Evolutionary conservation across 1,140 invertebrate species (phyloP), one percentile per base, ranked within the genome.

Genomic region (Epicauta chinensis): DNA sequence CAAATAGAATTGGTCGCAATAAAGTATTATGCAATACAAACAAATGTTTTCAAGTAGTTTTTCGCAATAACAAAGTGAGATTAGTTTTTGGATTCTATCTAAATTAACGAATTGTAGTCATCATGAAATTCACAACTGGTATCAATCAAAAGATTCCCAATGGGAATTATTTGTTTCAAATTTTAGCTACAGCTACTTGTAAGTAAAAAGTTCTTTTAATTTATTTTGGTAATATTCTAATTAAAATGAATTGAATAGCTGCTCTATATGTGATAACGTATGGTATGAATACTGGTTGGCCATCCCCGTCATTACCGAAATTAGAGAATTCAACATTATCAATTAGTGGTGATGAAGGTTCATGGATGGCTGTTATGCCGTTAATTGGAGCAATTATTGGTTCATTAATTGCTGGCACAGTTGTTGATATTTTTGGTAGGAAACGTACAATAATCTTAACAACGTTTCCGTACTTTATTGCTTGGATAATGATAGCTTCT

Each of bases 401-500:
- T 0, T 69, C 75, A 0, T 71, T 77, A 14, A 31, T 62, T 14
- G 52, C 52, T 35, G 73, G 71, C 16, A 68, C 61, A 10, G 37
- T 75, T 1, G 51, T 62, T 1, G 65, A 79, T 57, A 72, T 67
- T 44, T 69, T 82, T 42, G 88, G 88, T 2, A 74, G 85, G 14
- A 88, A 87, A 69, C 71, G 68, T 16, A 81, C n/a, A n/a, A n/a
- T n/a, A n/a, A n/a, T n/a, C n/a, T n/a, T n/a, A n/a, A n/a, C n/a
- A n/a, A n/a, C n/a, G 4, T 49, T 83, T 0, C 81, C 81, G 0
- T 78, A 81, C 55, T 70, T 82, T 14, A 53, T 81, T 1, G 85
- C 85, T 7, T 89, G 82, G 80, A 64, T 81, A 4, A 69, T 81
- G n/a, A 76, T 87, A 1, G 77, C 80, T 57, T 62, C 77, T 43